These are phyloP conservation scores for Eupristina koningsbergeri DNA, from an alignment of 1,140 invertebrate species.

Conservation along the genomic window DNA sequence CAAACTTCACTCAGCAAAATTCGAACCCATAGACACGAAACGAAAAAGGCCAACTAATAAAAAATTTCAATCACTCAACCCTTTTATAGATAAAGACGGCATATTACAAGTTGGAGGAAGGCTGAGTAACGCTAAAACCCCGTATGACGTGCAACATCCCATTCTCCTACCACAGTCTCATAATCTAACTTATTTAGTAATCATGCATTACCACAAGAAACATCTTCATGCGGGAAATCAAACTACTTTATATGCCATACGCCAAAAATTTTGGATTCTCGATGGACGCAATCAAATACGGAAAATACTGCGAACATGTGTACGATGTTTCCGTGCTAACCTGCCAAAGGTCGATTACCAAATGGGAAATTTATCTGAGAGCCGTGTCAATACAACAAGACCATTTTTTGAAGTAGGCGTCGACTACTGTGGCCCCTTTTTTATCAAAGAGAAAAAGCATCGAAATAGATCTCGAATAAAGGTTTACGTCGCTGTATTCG, in stretches of 20 bases:
- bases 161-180: background rate
- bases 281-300: background rate
- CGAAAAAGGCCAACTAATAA: too few relatives aligned
- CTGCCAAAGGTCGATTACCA: background rate
- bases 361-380: constrained; percentile 7
- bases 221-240: constrained; percentile 37
- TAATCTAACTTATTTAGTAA: background rate
- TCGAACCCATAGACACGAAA: background rate
- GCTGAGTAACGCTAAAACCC: background rate
- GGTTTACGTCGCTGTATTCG: background rate
- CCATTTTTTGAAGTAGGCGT: background rate
- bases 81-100: too few relatives aligned
- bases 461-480: background rate
- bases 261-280: constrained; percentile 39
- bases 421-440: too few relatives aligned
- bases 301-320: background rate
- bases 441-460: background rate
- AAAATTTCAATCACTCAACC: too few relatives aligned
- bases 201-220: background rate
- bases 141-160: background rate
- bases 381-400: background rate
- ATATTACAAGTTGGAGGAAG: too few relatives aligned
- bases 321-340: background rate
- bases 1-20: background rate
- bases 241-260: constrained; percentile 28